Evolutionary conservation across 2,888 invertebrate species (phyloP), one percentile per base, ranked within the genome.

Genomic region (Pollenia angustigena): DNA sequence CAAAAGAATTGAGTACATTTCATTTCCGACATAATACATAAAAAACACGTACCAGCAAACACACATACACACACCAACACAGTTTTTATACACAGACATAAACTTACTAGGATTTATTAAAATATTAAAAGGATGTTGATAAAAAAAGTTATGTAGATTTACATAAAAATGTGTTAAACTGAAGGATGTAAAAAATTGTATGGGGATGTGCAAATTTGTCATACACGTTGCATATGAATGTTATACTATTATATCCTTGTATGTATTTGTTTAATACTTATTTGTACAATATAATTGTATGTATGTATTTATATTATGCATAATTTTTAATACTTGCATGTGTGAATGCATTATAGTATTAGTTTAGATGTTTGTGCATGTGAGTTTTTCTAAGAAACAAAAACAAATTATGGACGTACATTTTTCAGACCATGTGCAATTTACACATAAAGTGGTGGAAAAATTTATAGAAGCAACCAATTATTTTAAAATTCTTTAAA

Each of bases 1-100:
- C 75, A 44, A 62, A 75, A 75, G 52, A 54, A 75, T 62, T 75
- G 74, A 75, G 60, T 62, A 62, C 62, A 52, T 75, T 75, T 64
- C 75, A 75, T 75, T 52, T 75, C 75, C 75, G 75, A 52, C 62
- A 71, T 71, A 56, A 56, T 46, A 44, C 14, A 32, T 32, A 32
- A 56, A 56, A 44, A 56, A 56, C 56, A 52, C 48, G 32, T 46
- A 42, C 42, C 14, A 9, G 40, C 7, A n/a, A n/a, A n/a, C n/a
- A n/a, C n/a, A n/a, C n/a, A 44, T 3, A 66, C 12, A 48, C 14
- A 66, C 14, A 40, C 48, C 6, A 0, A 62, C 14, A 18, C 4
- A 32, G 32, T 6, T 32, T 32, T 32, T 6, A 50, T 14, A 23
- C 11, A 32, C 11, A 68, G n/a, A 50, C n/a, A 16, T 11, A 32